Percentiles rank a stretch among this genome's conserved stretches.
phyloP scores from a whole-genome alignment of 1,140 invertebrate species.

The Philopotamus ludificatus region DNA sequence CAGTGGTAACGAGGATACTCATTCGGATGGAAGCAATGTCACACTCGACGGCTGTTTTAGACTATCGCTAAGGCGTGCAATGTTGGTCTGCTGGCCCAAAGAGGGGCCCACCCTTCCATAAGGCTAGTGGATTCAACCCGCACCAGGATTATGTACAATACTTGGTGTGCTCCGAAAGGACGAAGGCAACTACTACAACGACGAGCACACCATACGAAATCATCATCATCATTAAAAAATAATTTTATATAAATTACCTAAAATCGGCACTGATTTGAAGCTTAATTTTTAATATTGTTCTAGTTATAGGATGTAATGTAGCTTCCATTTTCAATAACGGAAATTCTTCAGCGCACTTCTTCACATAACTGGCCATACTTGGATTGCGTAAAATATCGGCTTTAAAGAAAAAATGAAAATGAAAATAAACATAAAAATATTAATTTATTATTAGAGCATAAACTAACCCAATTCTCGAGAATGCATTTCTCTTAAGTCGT shows the following conservation, averaged over 20 bases:
- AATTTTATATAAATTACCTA: slow-evolving; percentile 48
- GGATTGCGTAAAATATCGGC: slow-evolving; percentile 69
- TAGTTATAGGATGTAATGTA: slow-evolving; percentile 90
- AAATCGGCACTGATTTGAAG: slow-evolving; percentile 83
- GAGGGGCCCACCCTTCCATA: too few species aligned
- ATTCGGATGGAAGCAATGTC: too few species aligned
- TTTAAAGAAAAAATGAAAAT: slow-evolving; percentile 8
- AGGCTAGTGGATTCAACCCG: too few species aligned
- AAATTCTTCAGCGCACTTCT: slow-evolving; percentile 83
- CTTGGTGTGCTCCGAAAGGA: too few species aligned
- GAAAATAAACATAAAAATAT: slow-evolving; percentile 36
- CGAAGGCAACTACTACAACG: too few species aligned
- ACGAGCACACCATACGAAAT: too few species aligned
- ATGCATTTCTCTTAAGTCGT: slow-evolving; percentile 82
- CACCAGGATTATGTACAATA: too few species aligned
- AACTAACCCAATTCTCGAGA: slow-evolving; percentile 78
- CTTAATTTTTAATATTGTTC: slow-evolving; percentile 85
- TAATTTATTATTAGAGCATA: slow-evolving; percentile 12
- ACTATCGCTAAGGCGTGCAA: too few species aligned
- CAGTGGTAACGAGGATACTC: too few species aligned
- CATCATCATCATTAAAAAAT: neutral
- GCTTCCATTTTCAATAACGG: slow-evolving; percentile 82
- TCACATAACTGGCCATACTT: slow-evolving; percentile 73
- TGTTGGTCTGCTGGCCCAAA: too few species aligned
- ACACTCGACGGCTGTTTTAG: too few species aligned